Conservation (phyloP, 2,888 invertebrate genomes). For the Xanthorhoe designata region DNA sequence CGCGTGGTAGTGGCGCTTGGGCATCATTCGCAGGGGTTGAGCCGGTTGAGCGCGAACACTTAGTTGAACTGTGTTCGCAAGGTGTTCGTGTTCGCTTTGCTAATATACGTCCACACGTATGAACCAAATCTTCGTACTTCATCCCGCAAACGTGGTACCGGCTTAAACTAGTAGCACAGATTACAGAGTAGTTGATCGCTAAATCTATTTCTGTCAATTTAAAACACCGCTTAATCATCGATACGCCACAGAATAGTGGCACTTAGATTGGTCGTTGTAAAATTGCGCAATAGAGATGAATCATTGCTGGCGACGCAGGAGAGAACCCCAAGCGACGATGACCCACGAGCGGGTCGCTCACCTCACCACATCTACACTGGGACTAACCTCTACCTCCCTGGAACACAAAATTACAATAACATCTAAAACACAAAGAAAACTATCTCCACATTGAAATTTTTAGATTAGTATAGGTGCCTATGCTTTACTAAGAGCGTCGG, state of each 20-base stretch:
- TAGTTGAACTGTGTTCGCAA: too few species aligned
- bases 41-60: too few species aligned
- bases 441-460: conserved; percentile 5
- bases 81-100: too few species aligned
- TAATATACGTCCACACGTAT: too few species aligned
- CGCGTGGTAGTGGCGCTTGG: too few species aligned
- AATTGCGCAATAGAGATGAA: conserved; percentile 58
- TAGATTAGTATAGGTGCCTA: background rate
- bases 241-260: conserved; percentile 2
- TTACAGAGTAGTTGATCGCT: background rate
- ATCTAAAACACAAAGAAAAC: conserved; percentile 11
- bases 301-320: conserved; percentile 45
- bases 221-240: conserved; percentile 1
- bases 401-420: conserved; percentile 11
- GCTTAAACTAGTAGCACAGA: background rate
- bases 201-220: conserved; percentile 9
- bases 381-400: conserved; percentile 17
- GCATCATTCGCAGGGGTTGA: too few species aligned
- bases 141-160: background rate
- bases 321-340: conserved; percentile 62
- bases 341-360: conserved; percentile 76
- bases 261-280: conserved; percentile 42
- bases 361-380: conserved; percentile 53
- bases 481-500: conserved; percentile 16
- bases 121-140: background rate